Evolutionary conservation across 2,888 invertebrate species (phyloP).

Genomic region (Cantharis rufa): DNA sequence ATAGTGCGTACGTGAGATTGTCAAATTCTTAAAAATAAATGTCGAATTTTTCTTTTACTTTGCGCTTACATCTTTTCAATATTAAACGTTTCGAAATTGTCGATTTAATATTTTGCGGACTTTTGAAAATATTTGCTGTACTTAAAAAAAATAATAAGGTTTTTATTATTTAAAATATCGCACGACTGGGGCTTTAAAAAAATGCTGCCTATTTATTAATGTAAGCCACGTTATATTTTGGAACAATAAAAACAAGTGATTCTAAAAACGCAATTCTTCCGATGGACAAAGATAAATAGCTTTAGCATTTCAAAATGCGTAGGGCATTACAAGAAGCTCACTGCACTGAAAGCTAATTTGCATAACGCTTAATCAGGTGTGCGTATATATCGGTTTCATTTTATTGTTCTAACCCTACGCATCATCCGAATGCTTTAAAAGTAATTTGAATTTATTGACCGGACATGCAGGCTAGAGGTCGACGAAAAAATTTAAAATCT

Average conservation of each 20-base stretch:
- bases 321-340: slow-evolving; percentile 27
- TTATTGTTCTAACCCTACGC: neutral
- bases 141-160: too few relatives aligned
- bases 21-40: neutral
- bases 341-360: slow-evolving; percentile 27
- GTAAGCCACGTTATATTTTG: neutral
- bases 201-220: neutral
- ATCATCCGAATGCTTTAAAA: neutral
- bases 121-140: too few relatives aligned
- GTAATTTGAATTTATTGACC: neutral
- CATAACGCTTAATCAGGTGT: slow-evolving; percentile 29
- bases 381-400: slow-evolving; percentile 14
- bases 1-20: neutral
- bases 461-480: neutral
- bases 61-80: neutral
- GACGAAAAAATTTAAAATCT: neutral
- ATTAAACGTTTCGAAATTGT: neutral
- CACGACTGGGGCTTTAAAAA: neutral
- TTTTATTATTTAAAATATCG: neutral
- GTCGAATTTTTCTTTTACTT: neutral
- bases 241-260: neutral
- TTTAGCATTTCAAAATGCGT: slow-evolving; percentile 17
- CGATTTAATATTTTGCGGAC: too few relatives aligned
- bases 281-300: slow-evolving; percentile 24
- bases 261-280: slow-evolving; percentile 8